Base-by-base conservation (phyloP, 2,113 vertebrate species). In the Rattus rattus region DNA sequence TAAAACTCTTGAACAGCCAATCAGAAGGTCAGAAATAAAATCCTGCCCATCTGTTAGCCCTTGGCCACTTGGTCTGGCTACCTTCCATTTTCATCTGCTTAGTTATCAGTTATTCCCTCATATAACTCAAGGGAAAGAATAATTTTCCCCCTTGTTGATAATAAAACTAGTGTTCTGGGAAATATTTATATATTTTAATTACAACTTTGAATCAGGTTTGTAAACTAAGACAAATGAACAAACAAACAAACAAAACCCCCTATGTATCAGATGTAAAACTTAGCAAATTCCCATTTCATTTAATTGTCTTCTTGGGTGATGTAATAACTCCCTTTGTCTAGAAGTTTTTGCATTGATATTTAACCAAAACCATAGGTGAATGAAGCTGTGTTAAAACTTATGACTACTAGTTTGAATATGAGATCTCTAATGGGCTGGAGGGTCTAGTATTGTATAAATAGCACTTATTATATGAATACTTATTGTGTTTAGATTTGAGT, bases 401-500 rank as follows among this genome's bases (percentile, higher is more conserved):
- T 90, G 56, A 92, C 94, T 79, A 20, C 79, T 97, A n/a, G 56
- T 79, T 65, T 84, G n/a, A 43, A 80, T 94, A 85, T 80, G 80
- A 47, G 19, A n/a, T 73, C 47, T 30, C 8, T 72, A 56, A 61
- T 30, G 17, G 16, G 5, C 61, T 65, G 13, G 52, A 92, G 22
- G 36, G 47, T 19, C 59, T 85, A 8, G 10, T 28, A 1, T 70
- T 26, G 63, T 69, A 39, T 65, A 61, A 89, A 54, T 47, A 61
- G 36, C 56, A 9, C 70, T 56, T 70, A 49, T 85, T 70, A 12
- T 59, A 36, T 61, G 7, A 52, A 72, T 72, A 73, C 11, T 65
- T 39, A 65, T 39, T 52, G 77, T 11, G 12, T 28, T 30, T 8
- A 8, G 0, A 69, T 73, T 93, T 92, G 72, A 92, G 65, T 79